Conservation (phyloP, 2,113 vertebrate species). For the Ancistrus triradiatus region DNA sequence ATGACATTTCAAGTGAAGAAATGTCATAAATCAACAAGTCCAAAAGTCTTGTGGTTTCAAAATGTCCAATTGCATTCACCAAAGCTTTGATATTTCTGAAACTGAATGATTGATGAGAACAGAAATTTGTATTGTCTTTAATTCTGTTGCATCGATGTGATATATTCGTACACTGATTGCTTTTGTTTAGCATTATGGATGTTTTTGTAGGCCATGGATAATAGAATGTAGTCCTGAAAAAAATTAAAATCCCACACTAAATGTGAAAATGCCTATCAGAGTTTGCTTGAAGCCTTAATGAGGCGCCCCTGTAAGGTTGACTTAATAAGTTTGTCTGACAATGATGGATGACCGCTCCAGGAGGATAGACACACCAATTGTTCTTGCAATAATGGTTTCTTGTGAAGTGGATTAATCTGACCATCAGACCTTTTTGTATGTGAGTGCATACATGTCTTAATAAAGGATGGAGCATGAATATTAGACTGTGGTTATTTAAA, state of each 20-base stretch:
- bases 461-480: constrained; percentile 42
- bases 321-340: constrained; percentile 46
- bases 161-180: not conserved
- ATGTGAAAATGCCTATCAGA: constrained; percentile 5
- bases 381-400: constrained; percentile 56
- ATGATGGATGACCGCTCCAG: constrained; percentile 49
- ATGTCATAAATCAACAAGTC: not conserved
- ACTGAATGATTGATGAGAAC: constrained; percentile 15
- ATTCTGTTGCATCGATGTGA: no score
- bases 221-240: not conserved
- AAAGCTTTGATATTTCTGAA: not conserved
- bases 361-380: constrained; percentile 52
- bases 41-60: not conserved
- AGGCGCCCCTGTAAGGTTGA: constrained; percentile 25
- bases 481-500: constrained; percentile 37
- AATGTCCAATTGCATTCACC: not conserved
- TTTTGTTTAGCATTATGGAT: constrained; percentile 17
- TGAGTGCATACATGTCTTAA: constrained; percentile 34
- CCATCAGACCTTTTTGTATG: constrained; percentile 41
- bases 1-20: not conserved
- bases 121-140: constrained; percentile 1
- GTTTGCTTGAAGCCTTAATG: constrained; percentile 34
- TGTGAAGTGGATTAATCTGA: constrained; percentile 52
- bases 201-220: not conserved
- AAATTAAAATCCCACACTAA: not conserved